A percentile compares a stretch with the other conserved stretches of the same genome.
Evolutionary conservation across 1,140 invertebrate species (phyloP).

Genomic region (Danaus plexippus): DNA sequence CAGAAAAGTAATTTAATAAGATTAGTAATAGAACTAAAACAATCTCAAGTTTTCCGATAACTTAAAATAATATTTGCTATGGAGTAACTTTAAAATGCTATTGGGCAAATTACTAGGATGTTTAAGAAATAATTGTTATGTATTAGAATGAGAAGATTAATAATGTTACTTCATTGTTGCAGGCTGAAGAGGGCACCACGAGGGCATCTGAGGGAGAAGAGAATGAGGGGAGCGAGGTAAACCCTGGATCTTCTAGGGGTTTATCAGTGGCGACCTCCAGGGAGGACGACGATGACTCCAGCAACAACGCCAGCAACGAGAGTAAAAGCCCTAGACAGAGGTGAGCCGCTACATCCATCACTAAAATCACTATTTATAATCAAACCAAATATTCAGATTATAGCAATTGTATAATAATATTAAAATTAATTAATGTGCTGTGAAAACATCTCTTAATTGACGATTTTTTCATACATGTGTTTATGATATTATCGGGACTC

Average conservation of each 20-base stretch:
- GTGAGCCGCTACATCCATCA: slow-evolving; percentile 37
- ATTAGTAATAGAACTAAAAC: not conserved
- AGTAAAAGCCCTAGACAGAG: slow-evolving; percentile 78
- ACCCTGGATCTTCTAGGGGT: slow-evolving; percentile 63
- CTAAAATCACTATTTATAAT: too few relatives aligned
- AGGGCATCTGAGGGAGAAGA: slow-evolving; percentile 55
- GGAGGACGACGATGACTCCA: slow-evolving; percentile 76
- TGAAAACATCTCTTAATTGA: too few relatives aligned
- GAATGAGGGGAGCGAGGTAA: slow-evolving; percentile 55
- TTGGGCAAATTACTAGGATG: not conserved
- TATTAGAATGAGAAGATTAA: slow-evolving; percentile 3
- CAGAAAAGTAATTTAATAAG: not conserved
- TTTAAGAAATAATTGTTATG: not conserved
- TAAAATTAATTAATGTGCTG: too few relatives aligned
- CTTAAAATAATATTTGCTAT: not conserved
- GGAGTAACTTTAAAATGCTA: not conserved
- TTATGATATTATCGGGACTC: too few relatives aligned
- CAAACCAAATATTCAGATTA: too few relatives aligned
- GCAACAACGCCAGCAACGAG: slow-evolving; percentile 76
- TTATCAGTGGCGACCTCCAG: slow-evolving; percentile 71
- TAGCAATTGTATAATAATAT: too few relatives aligned
- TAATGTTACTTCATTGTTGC: slow-evolving; percentile 14
- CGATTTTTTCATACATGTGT: too few relatives aligned
- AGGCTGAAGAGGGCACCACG: slow-evolving; percentile 66
- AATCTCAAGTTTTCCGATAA: not conserved